Conservation (phyloP, 2,888 invertebrate species). For the Oscheius sp. region DNA sequence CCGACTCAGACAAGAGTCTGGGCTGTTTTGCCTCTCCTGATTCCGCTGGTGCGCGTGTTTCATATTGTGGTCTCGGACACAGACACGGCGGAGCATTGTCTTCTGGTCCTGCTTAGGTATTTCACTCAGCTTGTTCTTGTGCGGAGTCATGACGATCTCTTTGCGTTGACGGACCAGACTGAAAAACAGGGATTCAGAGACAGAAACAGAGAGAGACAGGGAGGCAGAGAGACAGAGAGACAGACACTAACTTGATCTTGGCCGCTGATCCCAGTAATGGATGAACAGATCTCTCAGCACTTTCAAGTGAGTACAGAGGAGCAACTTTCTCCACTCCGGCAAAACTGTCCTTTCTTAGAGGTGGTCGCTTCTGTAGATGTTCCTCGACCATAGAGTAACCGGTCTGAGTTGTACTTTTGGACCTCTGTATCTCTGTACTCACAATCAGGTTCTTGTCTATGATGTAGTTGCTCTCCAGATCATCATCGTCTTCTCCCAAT, state of each 20-base stretch:
- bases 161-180: conserved; percentile 65
- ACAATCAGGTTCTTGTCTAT: conserved; percentile 71
- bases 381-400: conserved; percentile 63
- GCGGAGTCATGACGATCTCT: conserved; percentile 70
- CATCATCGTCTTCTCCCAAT: conserved; percentile 64
- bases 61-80: conserved; percentile 66
- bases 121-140: conserved; percentile 68
- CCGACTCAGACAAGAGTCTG: conserved; percentile 54
- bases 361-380: conserved; percentile 56
- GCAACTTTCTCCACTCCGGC: conserved; percentile 65
- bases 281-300: conserved; percentile 68
- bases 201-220: neutral
- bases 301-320: conserved; percentile 67
- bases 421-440: conserved; percentile 36
- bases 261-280: conserved; percentile 69
- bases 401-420: conserved; percentile 42
- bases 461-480: conserved; percentile 67
- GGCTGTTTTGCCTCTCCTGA: conserved; percentile 56
- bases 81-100: conserved; percentile 59
- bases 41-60: conserved; percentile 52
- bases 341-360: conserved; percentile 62
- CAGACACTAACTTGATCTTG: conserved; percentile 65
- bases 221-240: too few relatives aligned
- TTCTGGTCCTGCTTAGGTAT: conserved; percentile 59
- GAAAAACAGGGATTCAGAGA: conserved; percentile 26